Percentiles rank a stretch among this genome's conserved stretches.
Conservation (phyloP, 1,140 invertebrate species). For the Linepithema humile region DNA sequence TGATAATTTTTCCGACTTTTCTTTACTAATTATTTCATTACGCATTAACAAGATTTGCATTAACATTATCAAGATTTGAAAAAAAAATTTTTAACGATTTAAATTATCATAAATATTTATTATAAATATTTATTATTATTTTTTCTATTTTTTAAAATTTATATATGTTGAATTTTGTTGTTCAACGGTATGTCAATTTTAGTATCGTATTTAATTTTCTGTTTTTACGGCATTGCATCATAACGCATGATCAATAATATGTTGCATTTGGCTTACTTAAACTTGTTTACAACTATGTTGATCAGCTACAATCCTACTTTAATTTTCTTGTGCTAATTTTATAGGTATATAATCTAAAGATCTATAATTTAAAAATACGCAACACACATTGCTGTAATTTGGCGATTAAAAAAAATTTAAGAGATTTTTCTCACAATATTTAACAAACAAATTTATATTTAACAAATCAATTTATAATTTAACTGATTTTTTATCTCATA, state of each 20-base stretch:
- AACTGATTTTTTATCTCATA: not conserved
- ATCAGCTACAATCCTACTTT: not conserved
- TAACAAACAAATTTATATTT: not conserved
- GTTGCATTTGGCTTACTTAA: not conserved
- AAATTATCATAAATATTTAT: too few relatives aligned
- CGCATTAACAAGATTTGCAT: not conserved
- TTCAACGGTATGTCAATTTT: not conserved
- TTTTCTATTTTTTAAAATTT: too few relatives aligned
- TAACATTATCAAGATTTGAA: too few relatives aligned
- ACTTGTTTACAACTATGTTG: not conserved
- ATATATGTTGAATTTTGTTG: too few relatives aligned
- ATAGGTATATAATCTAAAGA: not conserved
- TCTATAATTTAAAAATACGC: not conserved
- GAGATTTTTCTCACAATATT: too few relatives aligned
- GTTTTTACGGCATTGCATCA: not conserved
- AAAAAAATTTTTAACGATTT: too few relatives aligned
- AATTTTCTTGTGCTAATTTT: not conserved
- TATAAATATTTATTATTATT: too few relatives aligned
- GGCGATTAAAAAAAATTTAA: not conserved
- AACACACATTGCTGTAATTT: not conserved
- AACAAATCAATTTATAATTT: not conserved
- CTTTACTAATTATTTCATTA: not conserved
- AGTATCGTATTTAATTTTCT: conserved; percentile 3
- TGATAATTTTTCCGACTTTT: not conserved
- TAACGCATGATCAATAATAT: not conserved